Conservation (phyloP, 2,113 vertebrate species). For the Eptesicus fuscus region DNA sequence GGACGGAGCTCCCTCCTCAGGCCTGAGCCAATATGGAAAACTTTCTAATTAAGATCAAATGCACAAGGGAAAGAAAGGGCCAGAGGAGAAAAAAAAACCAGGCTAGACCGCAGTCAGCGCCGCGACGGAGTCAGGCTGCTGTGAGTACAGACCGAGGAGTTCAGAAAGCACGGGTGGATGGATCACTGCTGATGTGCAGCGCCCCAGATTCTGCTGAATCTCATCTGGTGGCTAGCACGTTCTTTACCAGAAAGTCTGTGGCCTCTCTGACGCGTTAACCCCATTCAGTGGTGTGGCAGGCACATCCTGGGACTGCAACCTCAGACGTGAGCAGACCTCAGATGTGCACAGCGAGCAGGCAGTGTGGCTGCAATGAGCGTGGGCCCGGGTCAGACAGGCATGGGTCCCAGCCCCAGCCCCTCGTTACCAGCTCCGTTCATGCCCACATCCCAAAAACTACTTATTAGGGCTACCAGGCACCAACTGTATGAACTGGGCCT, state of each 20-base stretch:
- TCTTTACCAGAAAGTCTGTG: neutral
- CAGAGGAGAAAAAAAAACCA: neutral
- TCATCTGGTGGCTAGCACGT: rapidly evolving
- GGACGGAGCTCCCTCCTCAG: neutral
- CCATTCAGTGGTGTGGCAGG: rapidly evolving
- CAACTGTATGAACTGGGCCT: neutral
- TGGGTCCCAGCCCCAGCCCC: rapidly evolving
- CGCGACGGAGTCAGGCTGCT: rapidly evolving
- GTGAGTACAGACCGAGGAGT: rapidly evolving
- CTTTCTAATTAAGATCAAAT: constrained; percentile 60
- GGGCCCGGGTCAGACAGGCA: rapidly evolving
- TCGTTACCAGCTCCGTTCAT: rapidly evolving
- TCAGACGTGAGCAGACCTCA: neutral
- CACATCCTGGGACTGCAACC: rapidly evolving
- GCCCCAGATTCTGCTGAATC: neutral
- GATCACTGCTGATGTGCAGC: rapidly evolving
- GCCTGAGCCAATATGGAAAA: constrained; percentile 33
- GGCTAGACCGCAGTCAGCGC: rapidly evolving
- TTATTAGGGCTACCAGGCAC: neutral
- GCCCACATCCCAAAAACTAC: rapidly evolving
- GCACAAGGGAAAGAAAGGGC: neutral
- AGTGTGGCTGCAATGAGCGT: rapidly evolving
- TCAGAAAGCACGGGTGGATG: rapidly evolving
- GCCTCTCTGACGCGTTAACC: neutral
- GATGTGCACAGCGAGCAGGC: neutral